Conservation (phyloP, 2,113 vertebrate species). For the Centropristis striata region DNA sequence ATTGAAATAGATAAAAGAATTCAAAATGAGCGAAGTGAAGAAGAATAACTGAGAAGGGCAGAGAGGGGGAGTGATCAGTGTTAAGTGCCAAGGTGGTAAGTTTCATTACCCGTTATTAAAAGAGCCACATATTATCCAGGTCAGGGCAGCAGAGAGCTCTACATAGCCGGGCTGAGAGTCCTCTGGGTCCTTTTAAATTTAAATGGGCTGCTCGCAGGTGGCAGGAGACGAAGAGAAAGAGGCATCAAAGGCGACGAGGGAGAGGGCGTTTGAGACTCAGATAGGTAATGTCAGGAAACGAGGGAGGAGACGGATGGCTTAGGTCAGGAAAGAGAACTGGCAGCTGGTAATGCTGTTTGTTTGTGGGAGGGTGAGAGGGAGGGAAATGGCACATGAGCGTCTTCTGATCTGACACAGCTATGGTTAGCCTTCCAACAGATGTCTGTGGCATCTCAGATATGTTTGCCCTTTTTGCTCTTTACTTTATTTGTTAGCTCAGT, state of each 20-base stretch:
- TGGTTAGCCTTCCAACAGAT: neutral
- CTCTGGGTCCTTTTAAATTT: constrained; percentile 61
- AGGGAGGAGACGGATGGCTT: constrained; percentile 22
- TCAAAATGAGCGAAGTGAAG: constrained; percentile 45
- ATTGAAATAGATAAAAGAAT: constrained; percentile 64
- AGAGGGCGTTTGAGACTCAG: neutral
- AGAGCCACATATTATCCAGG: constrained; percentile 54
- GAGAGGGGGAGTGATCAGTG: constrained; percentile 26
- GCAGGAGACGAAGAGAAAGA: constrained; percentile 26
- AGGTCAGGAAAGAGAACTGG: constrained; percentile 24
- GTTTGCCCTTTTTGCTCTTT: neutral
- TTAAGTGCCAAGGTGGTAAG: constrained; percentile 41
- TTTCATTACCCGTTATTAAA: constrained; percentile 68
- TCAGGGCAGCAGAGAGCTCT: constrained; percentile 43
- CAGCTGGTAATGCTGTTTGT: constrained; percentile 7
- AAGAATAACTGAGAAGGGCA: constrained; percentile 19
- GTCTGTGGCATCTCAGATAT: neutral
- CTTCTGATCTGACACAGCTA: neutral
- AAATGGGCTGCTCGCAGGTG: constrained; percentile 49
- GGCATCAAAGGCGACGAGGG: constrained; percentile 20
- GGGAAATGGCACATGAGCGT: neutral
- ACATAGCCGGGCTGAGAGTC: constrained; percentile 30
- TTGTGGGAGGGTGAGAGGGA: neutral
- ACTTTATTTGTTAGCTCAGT: neutral
- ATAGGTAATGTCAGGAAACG: constrained; percentile 25